Base-by-base conservation (phyloP, 2,797 vertebrate genomes). In the Xenops minutus region DNA sequence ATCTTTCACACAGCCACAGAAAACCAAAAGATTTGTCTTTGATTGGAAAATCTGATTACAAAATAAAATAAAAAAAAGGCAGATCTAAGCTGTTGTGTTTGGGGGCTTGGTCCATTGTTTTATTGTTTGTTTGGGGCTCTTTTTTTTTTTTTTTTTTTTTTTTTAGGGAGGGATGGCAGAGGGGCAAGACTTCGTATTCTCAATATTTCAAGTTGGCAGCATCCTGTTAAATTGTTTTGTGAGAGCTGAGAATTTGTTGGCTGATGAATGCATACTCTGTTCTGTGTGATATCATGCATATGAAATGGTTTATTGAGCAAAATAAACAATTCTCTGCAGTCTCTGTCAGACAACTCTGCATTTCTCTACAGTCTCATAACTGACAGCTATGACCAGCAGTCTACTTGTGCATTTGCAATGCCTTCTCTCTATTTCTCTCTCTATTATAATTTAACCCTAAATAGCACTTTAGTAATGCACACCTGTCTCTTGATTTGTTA, bases 281-380 rank as follows among this genome's bases (percentile, higher is more conserved):
- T 32, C 82, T 88, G 36, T 93, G 85, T 85, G 91, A 84, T 95
- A 63, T 72, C 69, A 54, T 90, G 92, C 92, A 96, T 95, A 93
- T 80, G 90, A 95, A 96, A 95, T 80, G 72, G 63, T 85, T 95
- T 96, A 93, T 92, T 91, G 87, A 93, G 82, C 46, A 95, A 97
- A 95, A 95, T 92, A 96, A 94, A 93, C 87, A 94, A 64, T 86
- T 92, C 46, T 91, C 64, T 87, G 58, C 77, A 85, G 87, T 89
- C 24, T 89, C 76, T 55, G 49, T 81, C 61, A 79, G 74, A 92
- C 46, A 92, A 68, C 39, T 85, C 63, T 91, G 14, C 26, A 20
- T 88, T 89, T 82, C 74, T 93, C 91, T 91, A 51, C 68, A 80
- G 67, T 88, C 46, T 82, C 54, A 43, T 69, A 89, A 72, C 32